Conservation (phyloP, 2,888 invertebrate species). For the Cartodere bifasciata region DNA sequence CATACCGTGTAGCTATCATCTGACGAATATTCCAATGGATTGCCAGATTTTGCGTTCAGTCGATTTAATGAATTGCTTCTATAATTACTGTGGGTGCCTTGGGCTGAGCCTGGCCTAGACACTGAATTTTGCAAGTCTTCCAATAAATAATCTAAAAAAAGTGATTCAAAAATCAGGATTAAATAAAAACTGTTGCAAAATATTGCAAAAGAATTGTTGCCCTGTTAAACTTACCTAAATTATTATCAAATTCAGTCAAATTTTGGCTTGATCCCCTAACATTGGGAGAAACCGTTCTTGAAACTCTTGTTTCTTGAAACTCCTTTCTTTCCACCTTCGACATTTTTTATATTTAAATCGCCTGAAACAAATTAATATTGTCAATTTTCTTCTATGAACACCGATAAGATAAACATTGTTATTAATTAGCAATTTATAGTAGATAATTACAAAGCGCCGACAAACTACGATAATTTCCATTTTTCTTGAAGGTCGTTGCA, state of each 20-base stretch:
- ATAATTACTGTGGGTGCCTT: slow-evolving; percentile 20
- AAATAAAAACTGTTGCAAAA: background rate
- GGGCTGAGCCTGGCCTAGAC: slow-evolving; percentile 29
- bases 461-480: too few species aligned
- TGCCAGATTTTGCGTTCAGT: slow-evolving; percentile 27
- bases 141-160: slow-evolving; percentile 30
- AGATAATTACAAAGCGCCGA: too few species aligned
- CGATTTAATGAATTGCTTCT: slow-evolving; percentile 28
- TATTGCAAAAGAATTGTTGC: too few species aligned
- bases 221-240: slow-evolving; percentile 26
- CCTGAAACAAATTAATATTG: too few species aligned
- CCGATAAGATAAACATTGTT: too few species aligned
- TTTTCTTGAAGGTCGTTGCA: too few species aligned
- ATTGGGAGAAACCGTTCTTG: slow-evolving; percentile 29
- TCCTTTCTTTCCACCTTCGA: slow-evolving; percentile 33
- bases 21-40: slow-evolving; percentile 33
- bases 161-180: background rate
- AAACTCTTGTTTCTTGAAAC: slow-evolving; percentile 31
- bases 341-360: slow-evolving; percentile 23
- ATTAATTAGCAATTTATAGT: too few species aligned
- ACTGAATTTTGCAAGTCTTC: slow-evolving; percentile 36
- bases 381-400: too few species aligned
- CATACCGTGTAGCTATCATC: slow-evolving; percentile 31
- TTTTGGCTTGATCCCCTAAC: slow-evolving; percentile 28
- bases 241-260: slow-evolving; percentile 31